Conservation (phyloP, 1,140 invertebrate species). For the Cotesia typhae region DNA sequence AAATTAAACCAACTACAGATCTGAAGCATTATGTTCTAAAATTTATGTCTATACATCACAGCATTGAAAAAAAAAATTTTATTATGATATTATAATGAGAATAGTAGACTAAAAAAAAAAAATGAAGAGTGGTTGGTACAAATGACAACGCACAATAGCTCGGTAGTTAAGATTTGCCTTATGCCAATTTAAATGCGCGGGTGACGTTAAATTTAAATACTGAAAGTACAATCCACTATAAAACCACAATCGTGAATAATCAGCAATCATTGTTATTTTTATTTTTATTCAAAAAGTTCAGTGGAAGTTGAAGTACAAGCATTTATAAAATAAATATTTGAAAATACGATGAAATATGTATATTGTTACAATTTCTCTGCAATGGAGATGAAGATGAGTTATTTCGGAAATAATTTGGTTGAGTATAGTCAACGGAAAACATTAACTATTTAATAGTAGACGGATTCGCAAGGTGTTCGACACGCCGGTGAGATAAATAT, state of each 20-base stretch:
- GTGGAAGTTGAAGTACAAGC: no score
- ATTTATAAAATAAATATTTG: no score
- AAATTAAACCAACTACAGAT: no score
- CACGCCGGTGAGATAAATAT: slow-evolving; percentile 11
- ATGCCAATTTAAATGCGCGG: slow-evolving; percentile 60
- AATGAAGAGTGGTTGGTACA: slow-evolving; percentile 41
- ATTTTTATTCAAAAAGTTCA: not conserved
- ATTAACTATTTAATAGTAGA: slow-evolving; percentile 12
- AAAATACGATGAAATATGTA: no score
- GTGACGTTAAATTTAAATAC: slow-evolving; percentile 58
- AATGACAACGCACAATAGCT: no score
- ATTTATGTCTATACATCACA: no score
- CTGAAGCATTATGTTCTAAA: no score
- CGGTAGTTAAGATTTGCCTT: slow-evolving; percentile 57
- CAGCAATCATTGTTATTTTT: not conserved
- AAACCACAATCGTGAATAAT: slow-evolving; percentile 32
- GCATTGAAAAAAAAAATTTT: not conserved
- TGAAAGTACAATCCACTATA: slow-evolving; percentile 39
- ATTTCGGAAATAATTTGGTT: not conserved
- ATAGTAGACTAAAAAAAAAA: slow-evolving; percentile 54
- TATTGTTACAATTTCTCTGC: not conserved
- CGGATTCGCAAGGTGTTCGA: slow-evolving; percentile 27
- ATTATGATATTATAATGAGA: no score
- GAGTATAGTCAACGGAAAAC: slow-evolving; percentile 3
- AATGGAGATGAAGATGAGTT: not conserved